A percentile compares a stretch with the other conserved stretches of the same genome.
Evolutionary conservation across 2,113 vertebrate species (phyloP).

Genomic region (Lepus europaeus): DNA sequence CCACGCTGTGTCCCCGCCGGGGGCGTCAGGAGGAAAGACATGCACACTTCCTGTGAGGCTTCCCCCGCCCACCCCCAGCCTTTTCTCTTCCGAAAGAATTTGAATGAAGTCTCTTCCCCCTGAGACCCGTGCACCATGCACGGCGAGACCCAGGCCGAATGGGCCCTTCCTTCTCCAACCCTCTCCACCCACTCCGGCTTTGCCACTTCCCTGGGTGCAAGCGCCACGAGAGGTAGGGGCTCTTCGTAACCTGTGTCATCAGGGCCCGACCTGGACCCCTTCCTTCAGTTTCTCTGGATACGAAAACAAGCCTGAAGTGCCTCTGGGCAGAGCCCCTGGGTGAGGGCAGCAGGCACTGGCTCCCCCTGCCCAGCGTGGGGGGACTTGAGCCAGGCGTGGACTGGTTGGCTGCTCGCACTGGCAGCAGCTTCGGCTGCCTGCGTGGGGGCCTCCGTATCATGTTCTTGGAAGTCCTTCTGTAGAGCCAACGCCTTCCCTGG

Average conservation of each 20-base stretch:
- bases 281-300: neutral
- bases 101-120: neutral
- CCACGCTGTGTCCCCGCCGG: too few species aligned
- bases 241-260: neutral
- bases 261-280: neutral
- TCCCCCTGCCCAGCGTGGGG: neutral
- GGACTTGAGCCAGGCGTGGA: too few species aligned
- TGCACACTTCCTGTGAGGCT: neutral
- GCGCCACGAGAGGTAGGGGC: rapidly evolving
- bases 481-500: too few species aligned
- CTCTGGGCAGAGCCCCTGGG: rapidly evolving
- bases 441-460: neutral
- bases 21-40: neutral
- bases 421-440: neutral
- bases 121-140: neutral
- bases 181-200: too few species aligned
- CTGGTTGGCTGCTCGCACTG: neutral
- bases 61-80: rapidly evolving
- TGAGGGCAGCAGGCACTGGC: neutral
- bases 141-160: too few species aligned
- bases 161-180: neutral
- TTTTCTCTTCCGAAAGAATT: neutral
- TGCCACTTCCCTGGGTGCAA: neutral
- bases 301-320: neutral
- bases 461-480: too few species aligned